Evolutionary conservation across 2,113 vertebrate species (phyloP).

Genomic region (Noctilio leporinus): DNA sequence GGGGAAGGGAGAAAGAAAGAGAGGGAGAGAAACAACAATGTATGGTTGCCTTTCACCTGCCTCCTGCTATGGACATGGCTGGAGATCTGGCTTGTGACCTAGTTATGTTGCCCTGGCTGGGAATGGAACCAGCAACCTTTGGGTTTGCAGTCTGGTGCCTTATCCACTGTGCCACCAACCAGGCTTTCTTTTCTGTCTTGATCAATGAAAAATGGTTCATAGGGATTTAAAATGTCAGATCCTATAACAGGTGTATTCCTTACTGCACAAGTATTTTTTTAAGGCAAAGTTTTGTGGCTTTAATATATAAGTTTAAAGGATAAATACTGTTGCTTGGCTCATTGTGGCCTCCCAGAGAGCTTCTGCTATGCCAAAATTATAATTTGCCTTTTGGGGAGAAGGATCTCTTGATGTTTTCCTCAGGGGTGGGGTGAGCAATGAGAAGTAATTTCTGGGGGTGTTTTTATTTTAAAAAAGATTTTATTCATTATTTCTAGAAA

Average conservation of each 20-base stretch:
- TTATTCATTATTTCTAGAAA: too few species aligned
- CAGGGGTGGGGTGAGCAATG: neutral
- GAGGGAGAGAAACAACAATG: too few species aligned
- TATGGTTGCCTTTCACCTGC: too few species aligned
- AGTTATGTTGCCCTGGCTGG: too few species aligned
- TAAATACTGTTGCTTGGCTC: slow-evolving; percentile 31
- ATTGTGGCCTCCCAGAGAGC: neutral
- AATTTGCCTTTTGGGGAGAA: neutral
- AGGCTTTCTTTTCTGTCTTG: slow-evolving; percentile 6
- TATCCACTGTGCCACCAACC: too few species aligned
- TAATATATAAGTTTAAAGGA: neutral
- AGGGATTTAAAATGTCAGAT: slow-evolving; percentile 61
- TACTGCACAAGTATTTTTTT: neutral
- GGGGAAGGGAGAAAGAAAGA: too few species aligned
- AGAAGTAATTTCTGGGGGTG: neutral
- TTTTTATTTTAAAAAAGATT: too few species aligned
- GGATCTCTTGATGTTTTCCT: neutral
- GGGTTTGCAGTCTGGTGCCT: too few species aligned
- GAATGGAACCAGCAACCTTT: too few species aligned
- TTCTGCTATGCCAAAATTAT: slow-evolving; percentile 27
- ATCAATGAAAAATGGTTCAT: slow-evolving; percentile 56
- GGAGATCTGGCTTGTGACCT: too few species aligned
- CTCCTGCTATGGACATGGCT: too few species aligned
- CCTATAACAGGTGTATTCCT: slow-evolving; percentile 55
- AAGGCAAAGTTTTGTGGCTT: slow-evolving; percentile 43